phyloP scores from a whole-genome alignment of 2,797 vertebrate genomes.

The Acanthopagrus latus region DNA sequence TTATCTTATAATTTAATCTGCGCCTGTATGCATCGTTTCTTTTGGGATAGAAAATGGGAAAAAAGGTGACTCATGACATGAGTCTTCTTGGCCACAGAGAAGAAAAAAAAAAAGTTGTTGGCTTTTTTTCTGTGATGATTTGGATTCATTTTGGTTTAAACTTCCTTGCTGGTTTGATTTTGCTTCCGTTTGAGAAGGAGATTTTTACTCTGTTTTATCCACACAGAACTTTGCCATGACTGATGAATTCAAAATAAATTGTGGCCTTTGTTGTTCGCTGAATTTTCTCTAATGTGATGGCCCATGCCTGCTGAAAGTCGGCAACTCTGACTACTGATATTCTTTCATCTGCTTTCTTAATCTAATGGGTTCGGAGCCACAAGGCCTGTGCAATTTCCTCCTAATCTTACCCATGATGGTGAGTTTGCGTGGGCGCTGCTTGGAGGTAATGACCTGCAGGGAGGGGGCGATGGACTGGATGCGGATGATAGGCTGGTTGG shows the following conservation, averaged over 20 bases:
- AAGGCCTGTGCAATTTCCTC: constrained; percentile 30
- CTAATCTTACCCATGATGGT: constrained; percentile 95
- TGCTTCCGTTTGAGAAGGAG: constrained; percentile 12
- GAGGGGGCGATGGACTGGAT: constrained; percentile 98
- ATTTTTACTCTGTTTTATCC: constrained; percentile 31
- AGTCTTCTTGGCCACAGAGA: background rate
- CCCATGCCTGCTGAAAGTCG: constrained; percentile 28
- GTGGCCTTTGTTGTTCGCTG: constrained; percentile 37
- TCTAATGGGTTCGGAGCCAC: constrained; percentile 37
- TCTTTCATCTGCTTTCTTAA: constrained; percentile 54
- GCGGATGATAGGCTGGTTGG: constrained; percentile 97
- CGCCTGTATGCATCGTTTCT: constrained; percentile 9
- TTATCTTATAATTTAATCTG: constrained; percentile 19
- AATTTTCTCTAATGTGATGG: constrained; percentile 43
- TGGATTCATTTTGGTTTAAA: constrained; percentile 8
- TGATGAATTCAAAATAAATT: constrained; percentile 45
- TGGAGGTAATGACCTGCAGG: constrained; percentile 99
- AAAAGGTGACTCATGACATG: background rate
- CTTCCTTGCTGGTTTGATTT: constrained; percentile 23
- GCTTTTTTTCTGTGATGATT: background rate
- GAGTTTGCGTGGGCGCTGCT: constrained; percentile 96
- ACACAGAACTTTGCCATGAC: constrained; percentile 25
- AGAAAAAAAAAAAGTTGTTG: too few relatives aligned
- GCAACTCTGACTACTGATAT: constrained; percentile 17
- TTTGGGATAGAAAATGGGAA: too few relatives aligned